Conservation (phyloP, 2,888 invertebrate species). For the Loripinus fragilis region DNA sequence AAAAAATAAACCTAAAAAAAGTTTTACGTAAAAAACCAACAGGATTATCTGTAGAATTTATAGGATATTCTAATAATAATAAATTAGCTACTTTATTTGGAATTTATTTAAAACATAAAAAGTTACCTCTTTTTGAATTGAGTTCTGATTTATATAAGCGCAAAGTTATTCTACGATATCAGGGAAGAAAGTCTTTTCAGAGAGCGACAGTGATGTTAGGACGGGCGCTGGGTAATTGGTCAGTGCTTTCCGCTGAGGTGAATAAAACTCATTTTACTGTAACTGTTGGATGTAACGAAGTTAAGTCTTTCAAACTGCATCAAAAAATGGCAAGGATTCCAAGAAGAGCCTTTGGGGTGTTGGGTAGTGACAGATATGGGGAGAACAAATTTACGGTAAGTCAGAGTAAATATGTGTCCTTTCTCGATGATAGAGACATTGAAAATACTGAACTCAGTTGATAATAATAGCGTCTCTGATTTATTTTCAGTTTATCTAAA, state of each 20-base stretch:
- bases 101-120: slow-evolving; percentile 61
- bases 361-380: slow-evolving; percentile 56
- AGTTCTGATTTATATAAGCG: slow-evolving; percentile 64
- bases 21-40: slow-evolving; percentile 61
- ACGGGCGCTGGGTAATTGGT: slow-evolving; percentile 63
- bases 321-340: slow-evolving; percentile 65
- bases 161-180: slow-evolving; percentile 70
- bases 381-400: slow-evolving; percentile 64
- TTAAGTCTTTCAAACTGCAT: slow-evolving; percentile 52
- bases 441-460: too few species aligned
- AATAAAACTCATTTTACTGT: slow-evolving; percentile 63
- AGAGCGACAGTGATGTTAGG: slow-evolving; percentile 63
- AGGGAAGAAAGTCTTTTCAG: slow-evolving; percentile 73
- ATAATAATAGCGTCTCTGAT: too few species aligned
- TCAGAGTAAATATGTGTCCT: too few species aligned
- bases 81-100: slow-evolving; percentile 63
- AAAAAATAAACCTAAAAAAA: slow-evolving; percentile 46
- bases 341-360: slow-evolving; percentile 55
- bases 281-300: slow-evolving; percentile 63
- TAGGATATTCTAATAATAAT: slow-evolving; percentile 49
- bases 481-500: too few species aligned
- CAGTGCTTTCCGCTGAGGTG: slow-evolving; percentile 62
- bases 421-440: too few species aligned
- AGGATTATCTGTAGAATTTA: slow-evolving; percentile 63
- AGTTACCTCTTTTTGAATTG: slow-evolving; percentile 71